Evolutionary conservation across 2,888 invertebrate genomes (phyloP).

Genomic region (Plusia festucae): DNA sequence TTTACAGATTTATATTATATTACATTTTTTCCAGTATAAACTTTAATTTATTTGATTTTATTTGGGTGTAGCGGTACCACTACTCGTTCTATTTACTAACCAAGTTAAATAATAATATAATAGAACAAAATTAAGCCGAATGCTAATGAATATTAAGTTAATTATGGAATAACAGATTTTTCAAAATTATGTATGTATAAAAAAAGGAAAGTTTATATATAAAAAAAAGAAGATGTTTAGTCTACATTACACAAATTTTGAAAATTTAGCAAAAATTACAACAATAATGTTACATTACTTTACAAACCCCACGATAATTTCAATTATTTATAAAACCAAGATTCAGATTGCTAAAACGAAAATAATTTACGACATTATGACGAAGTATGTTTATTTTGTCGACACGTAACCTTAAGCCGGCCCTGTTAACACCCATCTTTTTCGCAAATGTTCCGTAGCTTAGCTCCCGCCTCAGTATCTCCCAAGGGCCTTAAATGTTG

Average conservation of each 20-base stretch:
- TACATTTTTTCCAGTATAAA: no score
- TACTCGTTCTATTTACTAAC: conserved; percentile 11
- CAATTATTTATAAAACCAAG: conserved; percentile 26
- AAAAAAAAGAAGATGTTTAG: conserved; percentile 6
- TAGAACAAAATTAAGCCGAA: conserved; percentile 19
- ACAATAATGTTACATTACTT: no score
- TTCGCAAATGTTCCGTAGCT: conserved; percentile 42
- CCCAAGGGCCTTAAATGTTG: conserved; percentile 37
- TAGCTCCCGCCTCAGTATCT: conserved; percentile 33
- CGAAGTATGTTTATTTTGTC: conserved; percentile 40
- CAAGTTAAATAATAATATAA: conserved; percentile 24
- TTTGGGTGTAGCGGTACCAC: conserved; percentile 20
- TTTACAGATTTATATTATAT: no score
- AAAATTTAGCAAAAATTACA: no score
- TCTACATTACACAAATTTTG: neutral
- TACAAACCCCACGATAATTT: no score
- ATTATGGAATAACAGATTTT: conserved; percentile 14
- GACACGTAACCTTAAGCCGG: conserved; percentile 35
- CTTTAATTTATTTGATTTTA: no score
- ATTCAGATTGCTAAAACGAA: conserved; percentile 49
- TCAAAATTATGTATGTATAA: neutral
- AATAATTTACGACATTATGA: conserved; percentile 35
- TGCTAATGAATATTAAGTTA: neutral
- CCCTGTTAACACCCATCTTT: conserved; percentile 57
- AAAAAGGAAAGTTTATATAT: conserved; percentile 6